phyloP scores from a whole-genome alignment of 2,113 vertebrate genomes.

The Hypanus sabinus region DNA sequence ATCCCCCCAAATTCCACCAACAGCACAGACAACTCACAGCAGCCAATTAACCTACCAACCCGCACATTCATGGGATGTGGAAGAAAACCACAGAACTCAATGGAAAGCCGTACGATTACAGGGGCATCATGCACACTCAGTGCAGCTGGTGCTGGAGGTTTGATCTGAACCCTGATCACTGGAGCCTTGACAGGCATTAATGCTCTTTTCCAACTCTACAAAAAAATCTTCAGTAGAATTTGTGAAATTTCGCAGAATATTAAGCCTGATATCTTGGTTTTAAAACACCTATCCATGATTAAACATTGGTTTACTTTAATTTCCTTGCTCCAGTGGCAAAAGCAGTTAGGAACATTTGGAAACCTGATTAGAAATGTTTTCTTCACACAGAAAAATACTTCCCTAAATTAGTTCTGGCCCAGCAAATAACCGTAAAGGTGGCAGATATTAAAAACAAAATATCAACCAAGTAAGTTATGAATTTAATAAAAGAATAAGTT shows the following conservation, averaged over 20 bases:
- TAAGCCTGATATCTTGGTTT: not conserved
- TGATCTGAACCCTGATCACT: too few species aligned
- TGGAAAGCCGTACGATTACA: too few species aligned
- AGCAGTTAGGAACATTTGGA: too few species aligned
- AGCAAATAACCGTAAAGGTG: not conserved
- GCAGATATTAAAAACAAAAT: not conserved
- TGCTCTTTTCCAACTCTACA: not conserved
- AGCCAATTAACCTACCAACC: too few species aligned
- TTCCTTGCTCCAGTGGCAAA: not conserved
- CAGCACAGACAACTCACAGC: too few species aligned
- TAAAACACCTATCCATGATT: not conserved
- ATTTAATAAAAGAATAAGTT: not conserved
- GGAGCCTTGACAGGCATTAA: not conserved
- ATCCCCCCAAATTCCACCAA: too few species aligned
- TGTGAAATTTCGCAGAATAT: not conserved
- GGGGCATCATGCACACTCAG: too few species aligned
- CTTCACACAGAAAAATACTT: too few species aligned
- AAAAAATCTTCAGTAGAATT: not conserved
- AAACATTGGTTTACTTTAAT: not conserved
- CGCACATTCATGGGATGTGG: too few species aligned
- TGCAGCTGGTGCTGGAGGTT: too few species aligned
- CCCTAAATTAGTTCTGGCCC: not conserved
- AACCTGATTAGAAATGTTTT: too few species aligned
- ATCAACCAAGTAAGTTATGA: not conserved
- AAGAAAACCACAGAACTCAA: too few species aligned